A percentile compares a stretch with the other conserved stretches of the same genome.
These are phyloP conservation scores for Taurulus bubalis DNA, from an alignment of 2,113 vertebrate species.

Conservation along the genomic window DNA sequence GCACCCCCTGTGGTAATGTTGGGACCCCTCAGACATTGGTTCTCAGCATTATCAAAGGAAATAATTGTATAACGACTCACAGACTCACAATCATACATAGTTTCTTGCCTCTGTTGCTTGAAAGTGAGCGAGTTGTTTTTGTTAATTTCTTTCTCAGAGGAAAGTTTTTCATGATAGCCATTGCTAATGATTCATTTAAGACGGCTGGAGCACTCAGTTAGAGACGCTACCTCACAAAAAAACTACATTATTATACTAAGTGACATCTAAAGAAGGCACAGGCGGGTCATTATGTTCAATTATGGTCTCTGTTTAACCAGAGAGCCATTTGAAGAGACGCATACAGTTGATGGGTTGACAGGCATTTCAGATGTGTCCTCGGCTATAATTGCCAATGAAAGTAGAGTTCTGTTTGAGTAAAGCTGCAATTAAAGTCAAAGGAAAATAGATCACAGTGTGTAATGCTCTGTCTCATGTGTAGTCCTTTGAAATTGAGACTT, in stretches of 20 bases:
- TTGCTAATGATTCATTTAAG: slow-evolving; percentile 27
- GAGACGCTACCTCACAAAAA: neutral
- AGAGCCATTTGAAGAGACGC: slow-evolving; percentile 27
- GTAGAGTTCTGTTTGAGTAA: slow-evolving; percentile 34
- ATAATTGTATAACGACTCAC: neutral
- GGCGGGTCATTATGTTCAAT: slow-evolving; percentile 45
- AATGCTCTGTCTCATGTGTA: neutral
- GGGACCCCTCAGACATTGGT: neutral
- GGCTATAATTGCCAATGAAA: slow-evolving; percentile 34
- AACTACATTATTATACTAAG: slow-evolving; percentile 16
- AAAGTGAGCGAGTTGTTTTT: slow-evolving; percentile 23
- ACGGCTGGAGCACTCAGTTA: slow-evolving; percentile 21
- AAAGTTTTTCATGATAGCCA: slow-evolving; percentile 1
- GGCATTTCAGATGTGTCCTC: slow-evolving; percentile 22
- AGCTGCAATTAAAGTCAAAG: slow-evolving; percentile 38
- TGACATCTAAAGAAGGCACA: slow-evolving; percentile 23
- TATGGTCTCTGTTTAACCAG: slow-evolving; percentile 34
- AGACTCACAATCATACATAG: neutral
- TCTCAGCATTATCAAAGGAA: neutral
- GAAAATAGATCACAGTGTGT: neutral
- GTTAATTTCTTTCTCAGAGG: neutral
- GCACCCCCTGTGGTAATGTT: neutral
- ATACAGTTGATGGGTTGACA: slow-evolving; percentile 44
- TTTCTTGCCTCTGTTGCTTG: neutral
- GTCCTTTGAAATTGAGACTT: neutral